phyloP scores from a whole-genome alignment of 2,113 vertebrate species.

The Scortum barcoo region DNA sequence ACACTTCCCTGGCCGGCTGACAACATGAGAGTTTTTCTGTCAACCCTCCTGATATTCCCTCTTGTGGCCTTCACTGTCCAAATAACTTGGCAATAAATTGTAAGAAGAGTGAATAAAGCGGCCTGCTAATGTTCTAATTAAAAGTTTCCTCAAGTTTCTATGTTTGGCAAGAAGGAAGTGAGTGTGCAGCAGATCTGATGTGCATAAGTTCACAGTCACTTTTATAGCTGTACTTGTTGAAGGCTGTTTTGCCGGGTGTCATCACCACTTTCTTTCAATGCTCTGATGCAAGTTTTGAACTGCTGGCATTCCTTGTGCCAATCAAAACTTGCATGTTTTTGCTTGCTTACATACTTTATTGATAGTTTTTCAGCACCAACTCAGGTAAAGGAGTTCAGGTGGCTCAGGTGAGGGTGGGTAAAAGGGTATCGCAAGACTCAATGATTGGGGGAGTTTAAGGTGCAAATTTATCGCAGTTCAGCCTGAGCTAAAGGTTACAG shows the following conservation, averaged over 20 bases:
- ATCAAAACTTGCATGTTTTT: constrained; percentile 39
- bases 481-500: background rate
- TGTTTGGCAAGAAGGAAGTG: background rate
- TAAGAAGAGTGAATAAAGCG: constrained; percentile 1
- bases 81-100: background rate
- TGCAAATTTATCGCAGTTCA: background rate
- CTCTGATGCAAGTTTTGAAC: constrained; percentile 39
- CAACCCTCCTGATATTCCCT: background rate
- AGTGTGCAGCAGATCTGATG: background rate
- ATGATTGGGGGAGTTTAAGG: background rate
- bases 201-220: background rate
- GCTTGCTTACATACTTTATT: constrained; percentile 54
- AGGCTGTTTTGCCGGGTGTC: background rate
- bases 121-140: constrained; percentile 1
- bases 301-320: constrained; percentile 38
- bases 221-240: background rate
- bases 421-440: background rate
- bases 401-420: background rate
- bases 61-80: background rate
- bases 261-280: constrained; percentile 3
- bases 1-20: background rate
- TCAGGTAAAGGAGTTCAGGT: constrained; percentile 23
- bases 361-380: constrained; percentile 36
- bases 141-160: background rate
- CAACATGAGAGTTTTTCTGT: constrained; percentile 10